Evolutionary conservation across 1,140 invertebrate genomes (phyloP).

Genomic region (Pseudomyrmex pallidus): DNA sequence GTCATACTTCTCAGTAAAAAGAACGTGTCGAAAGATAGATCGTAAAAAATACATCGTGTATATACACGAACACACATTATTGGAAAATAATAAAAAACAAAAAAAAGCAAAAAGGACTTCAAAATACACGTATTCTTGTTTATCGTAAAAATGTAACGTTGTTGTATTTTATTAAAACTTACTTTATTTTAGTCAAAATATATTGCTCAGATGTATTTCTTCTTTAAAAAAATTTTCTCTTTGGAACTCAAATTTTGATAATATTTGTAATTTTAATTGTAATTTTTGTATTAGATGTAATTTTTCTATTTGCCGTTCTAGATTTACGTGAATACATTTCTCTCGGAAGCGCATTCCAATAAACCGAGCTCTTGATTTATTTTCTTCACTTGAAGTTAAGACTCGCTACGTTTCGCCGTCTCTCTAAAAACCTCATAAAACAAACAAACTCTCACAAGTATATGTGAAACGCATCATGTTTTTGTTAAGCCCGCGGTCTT

Average conservation of each 20-base stretch:
- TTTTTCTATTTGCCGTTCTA: not conserved
- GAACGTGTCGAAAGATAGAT: not conserved
- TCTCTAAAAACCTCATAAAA: not conserved
- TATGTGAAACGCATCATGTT: not conserved
- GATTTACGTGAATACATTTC: not conserved
- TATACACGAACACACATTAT: no score
- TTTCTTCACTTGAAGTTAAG: conserved; percentile 3
- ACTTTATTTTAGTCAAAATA: not conserved
- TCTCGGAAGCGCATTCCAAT: not conserved
- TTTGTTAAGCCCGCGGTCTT: conserved; percentile 3
- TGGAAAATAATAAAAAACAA: not conserved
- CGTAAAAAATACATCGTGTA: no score
- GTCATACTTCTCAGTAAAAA: not conserved
- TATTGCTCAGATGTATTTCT: not conserved
- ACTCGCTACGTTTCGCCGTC: not conserved
- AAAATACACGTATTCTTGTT: not conserved
- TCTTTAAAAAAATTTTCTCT: no score
- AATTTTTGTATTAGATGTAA: not conserved
- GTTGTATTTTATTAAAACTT: not conserved
- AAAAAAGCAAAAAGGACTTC: not conserved
- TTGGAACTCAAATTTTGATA: no score
- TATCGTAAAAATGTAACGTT: not conserved
- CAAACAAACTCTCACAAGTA: conserved; percentile 11
- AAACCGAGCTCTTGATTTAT: not conserved
- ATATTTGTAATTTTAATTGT: not conserved